A percentile compares a stretch with the other conserved stretches of the same genome.
Evolutionary conservation across 2,113 vertebrate genomes (phyloP).

Genomic region (Paramormyrops kingsleyae): DNA sequence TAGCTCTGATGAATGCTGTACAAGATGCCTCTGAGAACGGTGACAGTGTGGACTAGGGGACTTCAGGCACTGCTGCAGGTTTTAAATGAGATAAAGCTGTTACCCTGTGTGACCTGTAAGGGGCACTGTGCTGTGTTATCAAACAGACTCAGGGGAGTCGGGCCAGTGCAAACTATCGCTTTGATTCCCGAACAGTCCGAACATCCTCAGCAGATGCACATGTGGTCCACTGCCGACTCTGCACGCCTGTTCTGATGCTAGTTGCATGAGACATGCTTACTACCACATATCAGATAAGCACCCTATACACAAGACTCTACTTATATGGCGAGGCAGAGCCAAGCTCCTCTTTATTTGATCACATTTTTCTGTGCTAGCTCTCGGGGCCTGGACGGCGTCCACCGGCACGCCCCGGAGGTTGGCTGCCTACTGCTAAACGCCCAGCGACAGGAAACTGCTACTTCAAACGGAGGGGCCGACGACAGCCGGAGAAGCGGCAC

Average conservation of each 20-base stretch:
- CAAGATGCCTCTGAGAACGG: not conserved
- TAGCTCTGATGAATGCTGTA: not conserved
- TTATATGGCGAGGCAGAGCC: not conserved
- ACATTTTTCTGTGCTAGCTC: slow-evolving; percentile 14
- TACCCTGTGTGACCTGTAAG: not conserved
- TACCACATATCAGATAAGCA: not conserved
- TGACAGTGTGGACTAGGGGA: not conserved
- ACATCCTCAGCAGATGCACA: not conserved
- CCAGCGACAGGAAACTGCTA: not conserved
- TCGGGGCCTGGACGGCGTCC: slow-evolving; percentile 18
- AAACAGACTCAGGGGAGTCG: not conserved
- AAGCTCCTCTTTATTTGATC: slow-evolving; percentile 14
- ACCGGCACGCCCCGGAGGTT: slow-evolving; percentile 10
- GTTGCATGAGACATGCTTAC: not conserved
- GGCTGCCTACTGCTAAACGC: slow-evolving; percentile 3
- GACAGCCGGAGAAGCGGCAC: not conserved
- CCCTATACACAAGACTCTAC: not conserved
- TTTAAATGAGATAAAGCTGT: not conserved
- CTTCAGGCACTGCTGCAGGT: not conserved
- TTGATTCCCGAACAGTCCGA: not conserved
- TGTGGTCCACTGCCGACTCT: not conserved
- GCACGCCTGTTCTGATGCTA: not conserved
- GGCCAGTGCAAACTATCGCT: not conserved
- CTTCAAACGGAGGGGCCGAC: not conserved
- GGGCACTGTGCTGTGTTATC: not conserved